Conservation (phyloP, 2,888 invertebrate genomes). For the Phymatocera aterrima region DNA sequence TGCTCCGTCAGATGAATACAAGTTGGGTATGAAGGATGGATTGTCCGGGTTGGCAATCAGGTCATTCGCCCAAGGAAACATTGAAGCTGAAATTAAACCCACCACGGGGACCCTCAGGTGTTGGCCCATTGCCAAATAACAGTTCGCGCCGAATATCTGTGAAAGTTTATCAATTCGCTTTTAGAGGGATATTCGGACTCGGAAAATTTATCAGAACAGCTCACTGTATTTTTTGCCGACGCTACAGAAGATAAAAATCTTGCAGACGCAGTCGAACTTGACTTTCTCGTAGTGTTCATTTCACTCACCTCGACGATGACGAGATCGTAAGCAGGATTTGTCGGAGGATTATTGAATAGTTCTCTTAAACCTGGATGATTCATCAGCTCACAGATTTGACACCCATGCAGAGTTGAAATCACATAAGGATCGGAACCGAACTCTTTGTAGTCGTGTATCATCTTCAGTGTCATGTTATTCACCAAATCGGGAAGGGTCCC, state of each 20-base stretch:
- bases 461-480: conserved; percentile 63
- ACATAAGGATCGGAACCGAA: too few relatives aligned
- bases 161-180: conserved; percentile 75
- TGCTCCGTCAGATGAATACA: conserved; percentile 13
- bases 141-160: conserved; percentile 64
- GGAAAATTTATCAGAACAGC: too few relatives aligned
- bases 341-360: conserved; percentile 51
- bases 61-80: conserved; percentile 54
- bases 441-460: too few relatives aligned
- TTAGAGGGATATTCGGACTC: conserved; percentile 53
- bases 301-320: conserved; percentile 39
- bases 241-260: not conserved
- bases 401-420: too few relatives aligned
- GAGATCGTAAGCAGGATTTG: conserved; percentile 38
- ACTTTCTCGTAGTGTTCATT: not conserved
- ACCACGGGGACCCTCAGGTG: conserved; percentile 62
- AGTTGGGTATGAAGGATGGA: conserved; percentile 54
- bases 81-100: conserved; percentile 52
- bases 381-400: conserved; percentile 54
- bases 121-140: conserved; percentile 50
- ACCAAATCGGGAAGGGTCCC: conserved; percentile 53
- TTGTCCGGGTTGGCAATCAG: conserved; percentile 56
- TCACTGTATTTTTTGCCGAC: too few relatives aligned
- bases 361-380: conserved; percentile 51
- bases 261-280: not conserved